Percentiles rank a stretch among this genome's conserved stretches.
Evolutionary conservation across 2,888 invertebrate genomes (phyloP).

Genomic region (Melanargia galathea): DNA sequence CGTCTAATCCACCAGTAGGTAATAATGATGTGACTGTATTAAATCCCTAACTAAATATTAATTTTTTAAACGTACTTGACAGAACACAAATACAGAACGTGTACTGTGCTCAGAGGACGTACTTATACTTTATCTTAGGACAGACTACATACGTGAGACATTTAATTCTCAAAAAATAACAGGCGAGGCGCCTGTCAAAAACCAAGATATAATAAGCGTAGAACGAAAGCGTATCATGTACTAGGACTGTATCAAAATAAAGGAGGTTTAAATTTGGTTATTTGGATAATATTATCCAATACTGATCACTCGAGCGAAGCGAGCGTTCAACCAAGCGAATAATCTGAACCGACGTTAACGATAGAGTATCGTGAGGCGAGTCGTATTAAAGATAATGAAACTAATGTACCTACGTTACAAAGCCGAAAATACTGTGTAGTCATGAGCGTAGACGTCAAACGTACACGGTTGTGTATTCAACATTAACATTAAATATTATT

Average conservation of each 20-base stretch:
- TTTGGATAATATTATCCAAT: constrained; percentile 7
- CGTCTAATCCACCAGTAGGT: no score
- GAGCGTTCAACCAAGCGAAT: constrained; percentile 5
- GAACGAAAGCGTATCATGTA: background rate
- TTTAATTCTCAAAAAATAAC: background rate
- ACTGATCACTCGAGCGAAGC: constrained; percentile 6
- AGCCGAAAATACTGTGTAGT: constrained; percentile 7
- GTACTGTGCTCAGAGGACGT: no score
- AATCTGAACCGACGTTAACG: constrained; percentile 9
- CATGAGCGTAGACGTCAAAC: background rate
- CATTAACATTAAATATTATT: background rate
- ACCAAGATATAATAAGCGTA: background rate
- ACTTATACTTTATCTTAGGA: no score
- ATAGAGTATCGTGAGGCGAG: constrained; percentile 1
- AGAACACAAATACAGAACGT: no score
- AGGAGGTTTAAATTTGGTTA: constrained; percentile 1
- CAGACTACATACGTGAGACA: background rate
- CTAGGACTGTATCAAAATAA: background rate
- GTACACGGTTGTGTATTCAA: background rate
- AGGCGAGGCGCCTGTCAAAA: background rate
- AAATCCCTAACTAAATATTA: no score
- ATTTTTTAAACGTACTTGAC: no score
- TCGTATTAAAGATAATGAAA: background rate
- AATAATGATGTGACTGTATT: no score
- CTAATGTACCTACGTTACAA: background rate